Evolutionary conservation across 2,113 vertebrate genomes (phyloP), one percentile per base, ranked within the genome.

Genomic region (Dromas ardeola): DNA sequence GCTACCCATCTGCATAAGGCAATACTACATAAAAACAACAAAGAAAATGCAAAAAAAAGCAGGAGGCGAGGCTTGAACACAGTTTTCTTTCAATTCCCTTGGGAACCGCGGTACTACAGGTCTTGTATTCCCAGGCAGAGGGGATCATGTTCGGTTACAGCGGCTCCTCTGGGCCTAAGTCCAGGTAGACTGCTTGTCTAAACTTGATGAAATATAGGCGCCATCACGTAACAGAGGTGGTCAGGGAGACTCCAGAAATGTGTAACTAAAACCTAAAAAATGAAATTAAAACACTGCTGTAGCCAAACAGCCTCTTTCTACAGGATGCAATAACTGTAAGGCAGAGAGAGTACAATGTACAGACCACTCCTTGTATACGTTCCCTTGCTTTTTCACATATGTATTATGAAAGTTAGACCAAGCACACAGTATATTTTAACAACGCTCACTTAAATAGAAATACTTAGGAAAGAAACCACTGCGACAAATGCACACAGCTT

Each of bases 181-280:
- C 99, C 99, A 99, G 98, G 97, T 97, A 98, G 98, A 98, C 98
- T 98, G 97, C 96, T 97, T 97, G 98, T 98, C 98, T 99, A 98
- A 98, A 97, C 95, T 96, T 94, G 98, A 98, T 98, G 98, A 99
- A 98, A 98, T 96, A 97, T 97, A 98, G 99, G 99, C 98, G 98
- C 99, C 99, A 98, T 86, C 98, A 98, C 98, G 98, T 99, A 99
- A 99, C 98, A 98, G 99, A 93, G 98, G 98, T 97, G 97, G 96
- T 97, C 98, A 95, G 81, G 90, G 95, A 96, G 93, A 88, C 97
- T 98, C 98, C 99, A 99, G 98, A 98, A 97, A 98, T 97, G 97
- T 98, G 99, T 99, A 99, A 99, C 98, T 98, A 95, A 99, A 99
- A 99, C 98, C 98, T 98, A 90, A 98, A 98, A 98, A 98, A 97